Conservation (phyloP, 2,113 vertebrate genomes). For the Psephotus haematonotus region DNA sequence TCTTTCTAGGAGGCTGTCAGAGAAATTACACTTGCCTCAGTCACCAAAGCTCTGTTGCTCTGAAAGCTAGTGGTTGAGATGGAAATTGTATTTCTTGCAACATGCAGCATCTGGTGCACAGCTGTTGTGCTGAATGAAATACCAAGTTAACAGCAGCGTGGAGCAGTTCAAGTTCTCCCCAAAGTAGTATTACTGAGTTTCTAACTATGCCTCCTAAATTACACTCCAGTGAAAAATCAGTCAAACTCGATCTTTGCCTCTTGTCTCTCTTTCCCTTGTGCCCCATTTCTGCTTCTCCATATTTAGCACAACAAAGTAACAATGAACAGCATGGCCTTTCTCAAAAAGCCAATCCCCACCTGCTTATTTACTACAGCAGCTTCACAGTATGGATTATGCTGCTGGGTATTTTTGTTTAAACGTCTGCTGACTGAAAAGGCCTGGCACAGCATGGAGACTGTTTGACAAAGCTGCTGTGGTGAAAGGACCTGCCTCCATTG, state of each 20-base stretch:
- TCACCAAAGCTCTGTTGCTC: background rate
- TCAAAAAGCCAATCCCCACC: background rate
- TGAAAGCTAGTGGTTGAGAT: slow-evolving; percentile 43
- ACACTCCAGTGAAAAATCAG: slow-evolving; percentile 41
- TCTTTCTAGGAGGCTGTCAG: slow-evolving; percentile 26
- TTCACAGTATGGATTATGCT: background rate
- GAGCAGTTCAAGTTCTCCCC: slow-evolving; percentile 50
- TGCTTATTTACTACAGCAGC: slow-evolving; percentile 19
- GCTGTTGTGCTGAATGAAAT: slow-evolving; percentile 64
- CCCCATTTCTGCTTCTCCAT: slow-evolving; percentile 17
- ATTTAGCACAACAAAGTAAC: slow-evolving; percentile 35
- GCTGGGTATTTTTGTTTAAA: slow-evolving; percentile 23
- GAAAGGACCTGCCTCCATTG: background rate
- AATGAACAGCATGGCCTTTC: background rate
- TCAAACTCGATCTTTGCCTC: background rate
- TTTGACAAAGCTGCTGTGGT: background rate
- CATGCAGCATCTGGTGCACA: slow-evolving; percentile 73
- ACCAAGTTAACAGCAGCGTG: slow-evolving; percentile 37
- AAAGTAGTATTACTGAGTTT: slow-evolving; percentile 55
- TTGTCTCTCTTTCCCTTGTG: background rate
- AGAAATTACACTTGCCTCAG: slow-evolving; percentile 37
- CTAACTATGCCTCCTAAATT: slow-evolving; percentile 68
- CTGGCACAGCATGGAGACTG: background rate
- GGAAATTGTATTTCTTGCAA: slow-evolving; percentile 45
- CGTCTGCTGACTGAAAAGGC: slow-evolving; percentile 3